A percentile compares a stretch with the other conserved stretches of the same genome.
phyloP scores from a whole-genome alignment of 2,113 vertebrate genomes.

The Lathamus discolor region DNA sequence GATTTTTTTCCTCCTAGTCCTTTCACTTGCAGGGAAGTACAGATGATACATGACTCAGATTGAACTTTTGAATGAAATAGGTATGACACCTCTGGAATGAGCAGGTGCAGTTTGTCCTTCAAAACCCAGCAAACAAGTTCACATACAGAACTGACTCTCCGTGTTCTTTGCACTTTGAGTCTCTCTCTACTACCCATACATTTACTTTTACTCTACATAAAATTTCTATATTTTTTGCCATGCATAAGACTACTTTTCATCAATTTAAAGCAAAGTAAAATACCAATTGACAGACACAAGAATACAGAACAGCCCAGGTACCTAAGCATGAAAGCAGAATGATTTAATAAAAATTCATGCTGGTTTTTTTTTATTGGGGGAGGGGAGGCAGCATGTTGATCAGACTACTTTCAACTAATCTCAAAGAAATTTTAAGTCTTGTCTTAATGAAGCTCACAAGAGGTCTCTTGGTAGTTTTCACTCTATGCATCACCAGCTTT shows the following conservation, averaged over 20 bases:
- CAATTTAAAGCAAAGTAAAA: background rate
- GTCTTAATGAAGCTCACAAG: background rate
- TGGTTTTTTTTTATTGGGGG: background rate
- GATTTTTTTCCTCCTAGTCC: background rate
- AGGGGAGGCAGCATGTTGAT: rapidly evolving
- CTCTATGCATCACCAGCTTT: background rate
- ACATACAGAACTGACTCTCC: background rate
- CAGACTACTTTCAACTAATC: background rate
- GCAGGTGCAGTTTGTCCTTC: background rate
- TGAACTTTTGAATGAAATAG: background rate
- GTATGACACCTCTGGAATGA: background rate
- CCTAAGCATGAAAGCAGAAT: background rate
- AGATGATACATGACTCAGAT: background rate
- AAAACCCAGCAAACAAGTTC: background rate
- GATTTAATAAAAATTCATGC: background rate
- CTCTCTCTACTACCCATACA: background rate
- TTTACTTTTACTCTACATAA: background rate
- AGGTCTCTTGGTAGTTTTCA: background rate
- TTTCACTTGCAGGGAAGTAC: background rate
- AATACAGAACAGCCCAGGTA: background rate
- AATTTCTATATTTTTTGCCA: background rate
- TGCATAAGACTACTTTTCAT: background rate
- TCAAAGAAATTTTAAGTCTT: background rate
- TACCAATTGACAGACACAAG: background rate
- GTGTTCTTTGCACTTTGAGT: background rate